These are phyloP conservation scores for Cecidostiba fungosa DNA, from an alignment of 2,888 invertebrate species.

Conservation along the genomic window DNA sequence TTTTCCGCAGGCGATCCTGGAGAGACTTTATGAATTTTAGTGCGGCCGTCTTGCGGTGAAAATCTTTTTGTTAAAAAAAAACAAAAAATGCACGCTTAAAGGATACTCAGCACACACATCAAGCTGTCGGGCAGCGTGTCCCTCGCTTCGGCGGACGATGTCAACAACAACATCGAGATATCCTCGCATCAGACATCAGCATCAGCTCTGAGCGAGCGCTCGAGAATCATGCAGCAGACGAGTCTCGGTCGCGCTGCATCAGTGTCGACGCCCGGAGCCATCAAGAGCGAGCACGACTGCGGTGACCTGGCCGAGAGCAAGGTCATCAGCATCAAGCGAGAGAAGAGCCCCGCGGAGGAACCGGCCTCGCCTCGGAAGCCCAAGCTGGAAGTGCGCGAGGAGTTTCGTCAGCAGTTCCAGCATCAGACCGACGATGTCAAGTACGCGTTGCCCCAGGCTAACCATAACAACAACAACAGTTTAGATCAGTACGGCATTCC, in stretches of 20 bases:
- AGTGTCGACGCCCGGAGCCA: conserved; percentile 55
- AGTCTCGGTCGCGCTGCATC: conserved; percentile 67
- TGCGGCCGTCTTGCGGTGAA: background rate
- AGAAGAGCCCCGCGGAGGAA: conserved; percentile 63
- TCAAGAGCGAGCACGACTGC: conserved; percentile 65
- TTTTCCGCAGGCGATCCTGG: background rate
- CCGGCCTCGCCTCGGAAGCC: conserved; percentile 32
- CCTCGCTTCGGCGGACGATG: background rate
- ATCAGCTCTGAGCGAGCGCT: conserved; percentile 9
- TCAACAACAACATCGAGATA: background rate
- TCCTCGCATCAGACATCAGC: background rate
- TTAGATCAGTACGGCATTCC: conserved; percentile 10
- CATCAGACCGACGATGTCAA: conserved; percentile 25
- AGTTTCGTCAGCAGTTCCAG: conserved; percentile 64
- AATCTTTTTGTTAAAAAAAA: background rate
- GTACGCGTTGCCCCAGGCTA: background rate
- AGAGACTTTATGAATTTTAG: conserved; percentile 11
- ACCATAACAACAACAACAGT: conserved; percentile 9
- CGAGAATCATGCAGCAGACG: conserved; percentile 73
- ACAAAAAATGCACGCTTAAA: background rate
- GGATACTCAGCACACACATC: background rate
- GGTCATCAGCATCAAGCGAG: conserved; percentile 72
- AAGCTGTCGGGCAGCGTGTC: background rate
- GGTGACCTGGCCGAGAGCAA: conserved; percentile 65
- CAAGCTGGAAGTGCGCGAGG: conserved; percentile 68